These are phyloP conservation scores for Bradypus variegatus DNA, from an alignment of 2,797 vertebrate genomes.

Conservation along the genomic window DNA sequence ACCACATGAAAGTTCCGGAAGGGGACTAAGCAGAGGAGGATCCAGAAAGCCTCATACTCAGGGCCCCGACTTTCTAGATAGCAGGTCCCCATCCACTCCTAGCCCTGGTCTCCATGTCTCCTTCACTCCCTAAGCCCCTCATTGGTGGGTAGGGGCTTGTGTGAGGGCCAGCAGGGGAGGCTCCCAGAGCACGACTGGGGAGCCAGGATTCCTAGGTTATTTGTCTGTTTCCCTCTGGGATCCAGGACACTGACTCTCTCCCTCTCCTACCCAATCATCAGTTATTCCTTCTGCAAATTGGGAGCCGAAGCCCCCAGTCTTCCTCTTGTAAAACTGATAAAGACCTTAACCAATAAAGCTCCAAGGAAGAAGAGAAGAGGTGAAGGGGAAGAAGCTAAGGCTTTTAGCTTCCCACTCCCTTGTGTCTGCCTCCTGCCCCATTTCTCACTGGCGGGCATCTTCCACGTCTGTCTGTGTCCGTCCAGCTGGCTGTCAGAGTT, in stretches of 20 bases:
- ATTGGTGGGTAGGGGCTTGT: not conserved
- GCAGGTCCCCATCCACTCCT: slow-evolving; percentile 13
- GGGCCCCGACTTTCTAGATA: slow-evolving; percentile 48
- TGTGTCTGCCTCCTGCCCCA: slow-evolving; percentile 1
- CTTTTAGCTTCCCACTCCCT: not conserved
- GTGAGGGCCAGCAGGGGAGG: not conserved
- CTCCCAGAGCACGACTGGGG: not conserved
- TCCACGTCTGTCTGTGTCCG: slow-evolving; percentile 20
- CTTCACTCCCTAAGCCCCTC: not conserved
- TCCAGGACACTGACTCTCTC: not conserved
- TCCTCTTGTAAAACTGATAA: not conserved
- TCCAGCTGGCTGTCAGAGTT: slow-evolving; percentile 52
- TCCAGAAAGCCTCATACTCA: slow-evolving; percentile 24
- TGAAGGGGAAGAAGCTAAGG: not conserved
- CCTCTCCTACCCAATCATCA: not conserved
- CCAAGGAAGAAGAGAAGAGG: not conserved
- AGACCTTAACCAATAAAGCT: not conserved
- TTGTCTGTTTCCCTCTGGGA: not conserved
- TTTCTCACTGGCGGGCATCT: not conserved
- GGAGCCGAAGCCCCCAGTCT: not conserved
- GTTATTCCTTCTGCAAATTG: slow-evolving; percentile 17
- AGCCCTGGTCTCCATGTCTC: not conserved
- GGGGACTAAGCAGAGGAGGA: not conserved
- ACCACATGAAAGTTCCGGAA: slow-evolving; percentile 55
- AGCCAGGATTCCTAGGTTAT: not conserved